phyloP scores from a whole-genome alignment of 2,113 vertebrate species.

The Dicentrarchus labrax region DNA sequence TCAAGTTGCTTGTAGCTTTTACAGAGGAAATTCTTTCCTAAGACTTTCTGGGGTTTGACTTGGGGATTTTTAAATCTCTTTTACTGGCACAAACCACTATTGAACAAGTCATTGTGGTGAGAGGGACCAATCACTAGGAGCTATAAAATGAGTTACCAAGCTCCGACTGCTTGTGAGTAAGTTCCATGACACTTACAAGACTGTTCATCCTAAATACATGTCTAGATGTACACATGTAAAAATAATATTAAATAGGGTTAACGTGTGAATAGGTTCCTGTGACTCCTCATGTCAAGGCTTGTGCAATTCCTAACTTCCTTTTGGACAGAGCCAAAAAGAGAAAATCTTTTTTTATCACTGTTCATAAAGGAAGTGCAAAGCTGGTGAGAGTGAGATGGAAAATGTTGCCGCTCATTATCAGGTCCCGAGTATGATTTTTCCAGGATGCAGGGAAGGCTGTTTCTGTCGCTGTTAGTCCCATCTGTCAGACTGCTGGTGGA shows the following conservation, averaged over 20 bases:
- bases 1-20: slow-evolving; percentile 60
- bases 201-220: neutral
- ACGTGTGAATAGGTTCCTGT: neutral
- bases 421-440: slow-evolving; percentile 27
- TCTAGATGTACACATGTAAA: neutral
- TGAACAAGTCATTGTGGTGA: slow-evolving; percentile 64
- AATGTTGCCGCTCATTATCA: slow-evolving; percentile 41
- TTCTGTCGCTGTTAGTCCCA: slow-evolving; percentile 26
- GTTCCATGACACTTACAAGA: slow-evolving; percentile 17
- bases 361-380: slow-evolving; percentile 26
- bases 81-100: slow-evolving; percentile 54
- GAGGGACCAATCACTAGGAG: slow-evolving; percentile 10
- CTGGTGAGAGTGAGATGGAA: slow-evolving; percentile 19
- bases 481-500: slow-evolving; percentile 46
- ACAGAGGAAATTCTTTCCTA: slow-evolving; percentile 65
- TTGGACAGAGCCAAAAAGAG: neutral
- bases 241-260: neutral
- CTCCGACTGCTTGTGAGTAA: slow-evolving; percentile 32
- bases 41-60: slow-evolving; percentile 44
- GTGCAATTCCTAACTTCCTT: neutral
- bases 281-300: neutral
- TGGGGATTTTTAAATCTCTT: slow-evolving; percentile 50
- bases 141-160: slow-evolving; percentile 39
- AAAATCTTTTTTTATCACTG: slow-evolving; percentile 3
- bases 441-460: slow-evolving; percentile 16